Evolutionary conservation across 2,113 vertebrate genomes (phyloP).

Genomic region (Euleptes europaea): DNA sequence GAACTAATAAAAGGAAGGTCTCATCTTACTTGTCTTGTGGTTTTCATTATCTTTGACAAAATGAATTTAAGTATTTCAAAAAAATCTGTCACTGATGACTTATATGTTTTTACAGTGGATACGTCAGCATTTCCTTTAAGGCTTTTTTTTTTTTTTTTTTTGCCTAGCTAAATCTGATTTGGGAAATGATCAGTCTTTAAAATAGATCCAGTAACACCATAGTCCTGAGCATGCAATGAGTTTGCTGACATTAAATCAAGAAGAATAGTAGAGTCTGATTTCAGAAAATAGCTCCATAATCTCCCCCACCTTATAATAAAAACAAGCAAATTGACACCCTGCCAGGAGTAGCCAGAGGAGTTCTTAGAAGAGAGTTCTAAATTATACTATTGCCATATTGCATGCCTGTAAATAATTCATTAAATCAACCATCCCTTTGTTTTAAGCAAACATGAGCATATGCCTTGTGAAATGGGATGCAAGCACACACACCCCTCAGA

Average conservation of each 20-base stretch:
- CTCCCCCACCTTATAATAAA: slow-evolving; percentile 75
- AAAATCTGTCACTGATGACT: neutral
- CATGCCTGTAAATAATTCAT: slow-evolving; percentile 81
- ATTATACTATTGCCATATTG: slow-evolving; percentile 78
- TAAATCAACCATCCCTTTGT: slow-evolving; percentile 82
- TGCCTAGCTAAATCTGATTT: slow-evolving; percentile 16
- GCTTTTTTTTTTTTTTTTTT: no score
- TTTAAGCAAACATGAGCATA: slow-evolving; percentile 83
- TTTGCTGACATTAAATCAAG: slow-evolving; percentile 44
- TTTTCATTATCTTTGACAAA: neutral
- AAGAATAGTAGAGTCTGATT: slow-evolving; percentile 61
- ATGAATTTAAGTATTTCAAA: neutral
- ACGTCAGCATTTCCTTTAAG: neutral
- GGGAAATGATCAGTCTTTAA: slow-evolving; percentile 38
- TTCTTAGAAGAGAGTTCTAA: slow-evolving; percentile 76
- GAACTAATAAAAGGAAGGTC: neutral
- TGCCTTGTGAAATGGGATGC: slow-evolving; percentile 76
- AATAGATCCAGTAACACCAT: accelerated
- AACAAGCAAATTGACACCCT: slow-evolving; percentile 81
- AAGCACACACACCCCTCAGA: slow-evolving; percentile 58
- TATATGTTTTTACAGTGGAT: neutral
- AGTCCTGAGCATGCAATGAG: slow-evolving; percentile 20
- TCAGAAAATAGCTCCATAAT: slow-evolving; percentile 69
- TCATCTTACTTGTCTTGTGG: neutral
- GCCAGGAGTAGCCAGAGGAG: slow-evolving; percentile 81